Conservation (phyloP, 2,888 invertebrate species). For the Myopa tessellatipennis region DNA sequence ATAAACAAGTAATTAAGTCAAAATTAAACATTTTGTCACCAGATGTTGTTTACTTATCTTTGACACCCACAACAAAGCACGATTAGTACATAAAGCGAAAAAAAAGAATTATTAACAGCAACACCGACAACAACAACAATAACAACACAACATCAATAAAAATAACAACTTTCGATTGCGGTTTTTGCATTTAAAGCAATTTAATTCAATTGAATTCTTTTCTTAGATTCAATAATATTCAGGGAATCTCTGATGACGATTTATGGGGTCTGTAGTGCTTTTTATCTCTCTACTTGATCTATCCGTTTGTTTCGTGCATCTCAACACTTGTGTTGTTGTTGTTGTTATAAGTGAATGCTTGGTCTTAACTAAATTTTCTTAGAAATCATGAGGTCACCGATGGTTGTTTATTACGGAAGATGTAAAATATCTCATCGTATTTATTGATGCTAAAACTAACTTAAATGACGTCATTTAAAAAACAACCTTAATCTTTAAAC, state of each 20-base stretch:
- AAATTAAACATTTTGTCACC: constrained; percentile 41
- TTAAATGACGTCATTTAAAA: too few relatives aligned
- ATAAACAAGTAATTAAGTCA: constrained; percentile 36
- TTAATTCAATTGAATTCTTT: not conserved
- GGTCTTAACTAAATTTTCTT: constrained; percentile 42
- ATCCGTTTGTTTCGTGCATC: not conserved
- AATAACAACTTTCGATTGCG: constrained; percentile 1
- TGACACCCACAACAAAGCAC: constrained; percentile 37
- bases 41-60: constrained; percentile 27
- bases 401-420: constrained; percentile 8
- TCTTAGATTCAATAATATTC: not conserved
- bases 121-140: not conserved
- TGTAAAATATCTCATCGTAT: too few relatives aligned
- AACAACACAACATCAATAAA: not conserved
- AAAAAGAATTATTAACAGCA: constrained; percentile 34
- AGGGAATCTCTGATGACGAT: not conserved
- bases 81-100: not conserved
- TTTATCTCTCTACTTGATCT: not conserved
- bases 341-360: constrained; percentile 17
- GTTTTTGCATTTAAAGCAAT: not conserved
- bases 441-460: too few relatives aligned
- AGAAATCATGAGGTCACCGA: constrained; percentile 49
- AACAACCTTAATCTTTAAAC: too few relatives aligned
- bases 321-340: not conserved
- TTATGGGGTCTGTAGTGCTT: not conserved